phyloP scores from a whole-genome alignment of 2,797 vertebrate genomes.

The Pristis pectinata region DNA sequence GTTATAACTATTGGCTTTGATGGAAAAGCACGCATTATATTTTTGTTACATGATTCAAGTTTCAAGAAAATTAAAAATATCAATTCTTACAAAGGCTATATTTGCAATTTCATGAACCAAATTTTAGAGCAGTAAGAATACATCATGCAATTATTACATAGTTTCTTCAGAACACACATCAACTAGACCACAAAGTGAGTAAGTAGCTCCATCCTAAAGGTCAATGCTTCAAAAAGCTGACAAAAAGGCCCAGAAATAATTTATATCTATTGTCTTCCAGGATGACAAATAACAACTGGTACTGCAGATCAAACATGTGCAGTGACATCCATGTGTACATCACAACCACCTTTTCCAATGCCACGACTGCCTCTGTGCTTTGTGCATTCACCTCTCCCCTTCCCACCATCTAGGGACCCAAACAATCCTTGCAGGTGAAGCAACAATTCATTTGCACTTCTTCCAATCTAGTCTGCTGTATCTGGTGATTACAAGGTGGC shows the following conservation, averaged over 20 bases:
- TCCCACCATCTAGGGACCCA: neutral
- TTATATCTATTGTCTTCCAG: neutral
- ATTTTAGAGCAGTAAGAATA: neutral
- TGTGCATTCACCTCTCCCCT: neutral
- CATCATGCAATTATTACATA: too few relatives aligned
- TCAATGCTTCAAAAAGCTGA: neutral
- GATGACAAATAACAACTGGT: neutral
- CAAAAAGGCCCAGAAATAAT: neutral
- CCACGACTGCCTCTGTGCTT: neutral
- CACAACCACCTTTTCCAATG: neutral
- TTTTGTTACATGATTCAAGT: neutral
- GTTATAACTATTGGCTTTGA: neutral
- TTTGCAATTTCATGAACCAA: neutral
- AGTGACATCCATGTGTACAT: neutral
- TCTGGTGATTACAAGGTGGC: too few relatives aligned
- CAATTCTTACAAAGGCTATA: neutral
- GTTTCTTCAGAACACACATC: neutral
- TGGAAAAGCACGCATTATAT: neutral
- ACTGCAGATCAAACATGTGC: neutral
- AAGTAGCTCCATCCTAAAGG: neutral
- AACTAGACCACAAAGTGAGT: neutral
- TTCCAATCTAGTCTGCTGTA: too few relatives aligned
- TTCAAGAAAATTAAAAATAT: neutral
- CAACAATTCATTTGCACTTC: too few relatives aligned
- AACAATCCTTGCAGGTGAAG: too few relatives aligned